Conservation (phyloP, 2,113 vertebrate species). For the Noctilio leporinus region DNA sequence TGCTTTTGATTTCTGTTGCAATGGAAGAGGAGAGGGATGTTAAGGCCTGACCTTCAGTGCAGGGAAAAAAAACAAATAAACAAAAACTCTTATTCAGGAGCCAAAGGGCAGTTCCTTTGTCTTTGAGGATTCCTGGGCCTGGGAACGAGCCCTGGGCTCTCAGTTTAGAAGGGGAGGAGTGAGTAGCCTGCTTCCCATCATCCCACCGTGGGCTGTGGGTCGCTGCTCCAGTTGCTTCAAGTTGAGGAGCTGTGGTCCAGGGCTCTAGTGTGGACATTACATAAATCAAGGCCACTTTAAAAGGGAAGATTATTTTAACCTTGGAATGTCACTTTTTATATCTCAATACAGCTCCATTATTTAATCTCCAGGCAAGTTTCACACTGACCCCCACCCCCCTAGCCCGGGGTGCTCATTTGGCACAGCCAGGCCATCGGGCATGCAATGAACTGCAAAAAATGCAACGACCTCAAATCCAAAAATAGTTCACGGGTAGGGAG, state of each 20-base stretch:
- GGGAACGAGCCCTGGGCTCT: neutral
- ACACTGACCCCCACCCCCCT: no score
- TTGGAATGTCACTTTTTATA: conserved; percentile 37
- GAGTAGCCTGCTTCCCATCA: neutral
- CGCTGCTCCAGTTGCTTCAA: neutral
- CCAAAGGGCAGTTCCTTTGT: neutral
- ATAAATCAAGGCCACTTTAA: conserved; percentile 59
- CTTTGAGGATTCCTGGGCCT: neutral
- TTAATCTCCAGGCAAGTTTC: conserved; percentile 34
- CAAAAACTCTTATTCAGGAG: neutral
- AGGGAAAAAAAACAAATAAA: neutral
- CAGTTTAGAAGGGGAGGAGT: neutral
- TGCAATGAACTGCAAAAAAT: neutral
- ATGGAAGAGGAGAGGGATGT: neutral
- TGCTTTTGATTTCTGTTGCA: neutral
- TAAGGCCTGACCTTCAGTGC: neutral
- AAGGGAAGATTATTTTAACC: conserved; percentile 57
- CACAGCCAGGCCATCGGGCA: neutral
- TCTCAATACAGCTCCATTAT: conserved; percentile 39
- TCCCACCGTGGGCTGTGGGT: no score
- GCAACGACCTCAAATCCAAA: neutral
- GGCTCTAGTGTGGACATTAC: neutral
- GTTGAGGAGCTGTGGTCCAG: neutral
- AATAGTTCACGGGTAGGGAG: neutral
- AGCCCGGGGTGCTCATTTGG: neutral